A percentile compares a stretch with the other conserved stretches of the same genome.
phyloP scores from a whole-genome alignment of 2,888 invertebrate species.

The Lithophane ornitopus region DNA sequence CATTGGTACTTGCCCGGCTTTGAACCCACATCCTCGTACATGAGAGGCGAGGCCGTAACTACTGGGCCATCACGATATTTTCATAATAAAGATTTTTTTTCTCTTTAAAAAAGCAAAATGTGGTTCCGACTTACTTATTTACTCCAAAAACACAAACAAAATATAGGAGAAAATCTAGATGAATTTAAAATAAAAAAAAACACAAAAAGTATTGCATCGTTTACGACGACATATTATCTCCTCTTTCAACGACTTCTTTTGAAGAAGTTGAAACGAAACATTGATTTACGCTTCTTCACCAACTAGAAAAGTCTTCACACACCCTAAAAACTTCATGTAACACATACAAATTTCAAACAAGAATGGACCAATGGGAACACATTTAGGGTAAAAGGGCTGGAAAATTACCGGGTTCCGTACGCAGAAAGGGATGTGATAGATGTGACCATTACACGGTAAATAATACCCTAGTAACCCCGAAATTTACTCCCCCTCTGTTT shows the following conservation, averaged over 20 bases:
- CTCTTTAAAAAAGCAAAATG: background rate
- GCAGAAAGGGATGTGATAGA: slow-evolving; percentile 61
- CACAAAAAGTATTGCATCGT: background rate
- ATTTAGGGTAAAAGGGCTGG: slow-evolving; percentile 47
- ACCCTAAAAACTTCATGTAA: slow-evolving; percentile 1
- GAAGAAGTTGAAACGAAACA: background rate
- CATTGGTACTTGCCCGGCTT: background rate
- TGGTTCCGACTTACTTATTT: background rate
- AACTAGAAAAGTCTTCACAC: background rate
- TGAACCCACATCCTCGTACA: background rate
- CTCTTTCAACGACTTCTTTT: too few species aligned
- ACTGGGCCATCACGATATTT: background rate
- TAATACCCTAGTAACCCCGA: slow-evolving; percentile 47
- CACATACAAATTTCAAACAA: slow-evolving; percentile 41
- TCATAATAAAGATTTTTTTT: background rate
- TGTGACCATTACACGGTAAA: slow-evolving; percentile 65
- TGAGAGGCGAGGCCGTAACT: background rate
- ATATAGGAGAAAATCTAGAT: background rate
- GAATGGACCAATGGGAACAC: slow-evolving; percentile 35
- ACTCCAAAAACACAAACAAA: background rate
- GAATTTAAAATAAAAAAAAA: background rate
- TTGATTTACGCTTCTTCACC: background rate
- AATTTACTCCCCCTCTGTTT: slow-evolving; percentile 58
- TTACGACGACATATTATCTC: too few species aligned
- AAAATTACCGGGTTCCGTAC: slow-evolving; percentile 53